These are phyloP conservation scores for Macrobrachium rosenbergii DNA, from an alignment of 1,140 invertebrate genomes.

Conservation along the genomic window DNA sequence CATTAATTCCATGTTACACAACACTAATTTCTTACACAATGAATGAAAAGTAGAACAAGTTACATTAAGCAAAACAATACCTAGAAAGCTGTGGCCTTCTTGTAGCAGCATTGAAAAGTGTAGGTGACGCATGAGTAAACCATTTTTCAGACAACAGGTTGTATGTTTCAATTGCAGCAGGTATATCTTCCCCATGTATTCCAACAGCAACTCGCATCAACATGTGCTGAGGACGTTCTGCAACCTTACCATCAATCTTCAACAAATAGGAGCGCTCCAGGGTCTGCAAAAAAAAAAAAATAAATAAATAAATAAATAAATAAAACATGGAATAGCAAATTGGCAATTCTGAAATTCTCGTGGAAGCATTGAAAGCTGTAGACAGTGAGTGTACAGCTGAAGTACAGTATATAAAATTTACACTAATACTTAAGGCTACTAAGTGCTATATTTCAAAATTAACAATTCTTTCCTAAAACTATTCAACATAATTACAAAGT, in stretches of 20 bases:
- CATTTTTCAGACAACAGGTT: conserved; percentile 95
- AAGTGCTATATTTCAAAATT: not conserved
- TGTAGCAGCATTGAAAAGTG: conserved; percentile 96
- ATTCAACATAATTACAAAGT: not conserved
- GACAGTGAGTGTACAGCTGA: not conserved
- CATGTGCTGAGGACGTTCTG: conserved; percentile 98
- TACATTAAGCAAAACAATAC: conserved; percentile 67
- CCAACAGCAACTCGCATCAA: conserved; percentile 97
- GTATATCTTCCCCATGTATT: conserved; percentile 95
- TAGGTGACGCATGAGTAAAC: conserved; percentile 98
- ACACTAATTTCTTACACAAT: too few relatives aligned
- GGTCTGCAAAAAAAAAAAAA: conserved; percentile 75
- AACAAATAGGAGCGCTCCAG: conserved; percentile 95
- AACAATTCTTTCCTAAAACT: not conserved
- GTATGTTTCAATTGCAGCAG: conserved; percentile 95
- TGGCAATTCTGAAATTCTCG: not conserved
- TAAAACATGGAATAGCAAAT: conserved; percentile 22
- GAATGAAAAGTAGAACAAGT: too few relatives aligned
- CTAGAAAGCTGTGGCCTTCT: conserved; percentile 91
- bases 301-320: conserved; percentile 39
- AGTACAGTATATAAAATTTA: not conserved
- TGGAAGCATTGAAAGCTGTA: not conserved
- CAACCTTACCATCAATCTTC: conserved; percentile 94
- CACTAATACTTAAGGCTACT: not conserved
- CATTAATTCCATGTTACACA: too few relatives aligned